These are phyloP conservation scores for Ditylenchus weischeri DNA, from an alignment of 2,888 invertebrate genomes.

Conservation along the genomic window DNA sequence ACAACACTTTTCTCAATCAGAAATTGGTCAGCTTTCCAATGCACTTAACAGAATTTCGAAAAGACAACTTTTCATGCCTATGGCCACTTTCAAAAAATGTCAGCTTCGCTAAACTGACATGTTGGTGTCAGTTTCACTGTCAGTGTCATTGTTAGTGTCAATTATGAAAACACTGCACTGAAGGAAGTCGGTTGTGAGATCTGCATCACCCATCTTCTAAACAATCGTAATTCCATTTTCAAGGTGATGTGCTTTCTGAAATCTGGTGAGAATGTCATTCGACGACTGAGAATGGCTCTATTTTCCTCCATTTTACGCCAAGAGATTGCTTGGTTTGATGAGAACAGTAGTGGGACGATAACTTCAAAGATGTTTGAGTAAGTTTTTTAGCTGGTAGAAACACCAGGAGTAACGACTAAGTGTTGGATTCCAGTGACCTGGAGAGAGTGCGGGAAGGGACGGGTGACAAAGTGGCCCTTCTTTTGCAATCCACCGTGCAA, in stretches of 20 bases:
- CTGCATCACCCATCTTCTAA: no score
- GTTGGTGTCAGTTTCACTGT: no score
- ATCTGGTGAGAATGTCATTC: slow-evolving; percentile 62
- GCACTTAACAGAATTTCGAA: no score
- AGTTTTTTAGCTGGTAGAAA: not conserved
- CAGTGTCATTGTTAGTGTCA: no score
- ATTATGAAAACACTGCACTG: no score
- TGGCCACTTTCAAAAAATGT: no score
- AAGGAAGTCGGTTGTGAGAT: no score
- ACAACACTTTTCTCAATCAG: no score
- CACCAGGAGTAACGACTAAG: not conserved
- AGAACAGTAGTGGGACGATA: slow-evolving; percentile 62
- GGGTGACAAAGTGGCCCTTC: slow-evolving; percentile 53
- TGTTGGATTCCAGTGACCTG: slow-evolving; percentile 41
- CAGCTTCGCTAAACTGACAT: no score
- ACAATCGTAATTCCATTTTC: slow-evolving; percentile 5
- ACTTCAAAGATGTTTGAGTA: slow-evolving; percentile 63
- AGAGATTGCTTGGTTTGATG: slow-evolving; percentile 61
- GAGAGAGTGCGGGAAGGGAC: slow-evolving; percentile 55
- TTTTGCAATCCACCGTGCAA: slow-evolving; percentile 55
- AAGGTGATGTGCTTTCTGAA: slow-evolving; percentile 60
- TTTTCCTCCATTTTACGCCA: slow-evolving; percentile 60
- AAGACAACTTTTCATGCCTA: no score
- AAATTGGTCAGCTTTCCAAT: no score
- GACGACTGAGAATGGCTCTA: slow-evolving; percentile 61